A percentile compares a stretch with the other conserved stretches of the same genome.
phyloP scores from a whole-genome alignment of 2,888 invertebrate genomes.

The Microdon myrmicae region DNA sequence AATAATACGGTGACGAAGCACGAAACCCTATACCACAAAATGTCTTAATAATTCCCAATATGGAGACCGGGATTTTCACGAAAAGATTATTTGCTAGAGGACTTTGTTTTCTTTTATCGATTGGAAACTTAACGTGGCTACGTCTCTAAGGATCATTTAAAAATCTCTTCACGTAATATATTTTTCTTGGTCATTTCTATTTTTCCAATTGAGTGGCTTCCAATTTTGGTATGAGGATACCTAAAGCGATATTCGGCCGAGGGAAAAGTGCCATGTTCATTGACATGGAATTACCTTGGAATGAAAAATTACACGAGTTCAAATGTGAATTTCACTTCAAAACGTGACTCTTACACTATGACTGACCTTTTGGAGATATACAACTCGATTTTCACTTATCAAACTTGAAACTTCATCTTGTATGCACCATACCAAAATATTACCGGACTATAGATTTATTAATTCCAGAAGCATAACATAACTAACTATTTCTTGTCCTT shows the following conservation, averaged over 20 bases:
- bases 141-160: no score
- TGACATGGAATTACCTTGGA: slow-evolving; percentile 48
- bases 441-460: slow-evolving; percentile 39
- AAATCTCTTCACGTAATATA: slow-evolving; percentile 45
- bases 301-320: slow-evolving; percentile 47
- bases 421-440: slow-evolving; percentile 12
- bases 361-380: slow-evolving; percentile 13
- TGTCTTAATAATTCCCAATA: no score
- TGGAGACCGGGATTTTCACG: no score
- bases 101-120: no score
- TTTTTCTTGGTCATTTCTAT: slow-evolving; percentile 32
- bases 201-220: slow-evolving; percentile 50
- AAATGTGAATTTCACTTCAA: slow-evolving; percentile 20
- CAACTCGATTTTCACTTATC: not conserved
- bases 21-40: no score
- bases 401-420: slow-evolving; percentile 31
- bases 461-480: slow-evolving; percentile 35
- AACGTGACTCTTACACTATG: slow-evolving; percentile 32
- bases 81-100: no score
- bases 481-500: slow-evolving; percentile 21
- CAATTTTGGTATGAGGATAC: slow-evolving; percentile 16
- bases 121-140: no score
- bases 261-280: slow-evolving; percentile 36
- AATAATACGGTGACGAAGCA: no score
- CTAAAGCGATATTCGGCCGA: slow-evolving; percentile 10